Conservation (phyloP, 2,113 vertebrate genomes). For the Hippocampus guttulatus region DNA sequence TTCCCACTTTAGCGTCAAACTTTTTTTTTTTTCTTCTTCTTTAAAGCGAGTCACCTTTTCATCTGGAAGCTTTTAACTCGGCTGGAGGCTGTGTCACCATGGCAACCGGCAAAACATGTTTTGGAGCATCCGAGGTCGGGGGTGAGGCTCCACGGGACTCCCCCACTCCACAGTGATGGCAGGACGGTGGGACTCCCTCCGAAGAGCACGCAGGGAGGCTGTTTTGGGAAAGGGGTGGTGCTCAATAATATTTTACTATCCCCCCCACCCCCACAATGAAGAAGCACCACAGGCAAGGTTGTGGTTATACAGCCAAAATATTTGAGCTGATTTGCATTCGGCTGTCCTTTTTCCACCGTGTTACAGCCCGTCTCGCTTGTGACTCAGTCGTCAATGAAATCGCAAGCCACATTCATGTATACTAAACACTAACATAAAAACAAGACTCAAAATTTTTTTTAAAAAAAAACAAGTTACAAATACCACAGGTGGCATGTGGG, state of each 20-base stretch:
- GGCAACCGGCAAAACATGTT: constrained; percentile 65
- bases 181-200: neutral
- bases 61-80: constrained; percentile 33
- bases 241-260: neutral
- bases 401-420: no score
- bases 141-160: constrained; percentile 34
- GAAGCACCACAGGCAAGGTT: neutral
- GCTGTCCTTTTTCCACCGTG: neutral
- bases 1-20: constrained; percentile 10
- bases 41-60: constrained; percentile 24
- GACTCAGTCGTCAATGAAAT: neutral
- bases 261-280: neutral
- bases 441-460: no score
- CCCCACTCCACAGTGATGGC: constrained; percentile 22
- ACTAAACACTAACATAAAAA: no score
- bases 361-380: neutral
- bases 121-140: constrained; percentile 16
- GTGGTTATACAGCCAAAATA: neutral
- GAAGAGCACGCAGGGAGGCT: neutral
- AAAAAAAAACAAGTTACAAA: no score
- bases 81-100: constrained; percentile 41
- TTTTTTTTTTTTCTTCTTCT: neutral
- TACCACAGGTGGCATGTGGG: no score
- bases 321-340: neutral
- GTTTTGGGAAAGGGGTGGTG: neutral